Conservation (phyloP, 2,113 vertebrate genomes). For the Bubalus kerabau region DNA sequence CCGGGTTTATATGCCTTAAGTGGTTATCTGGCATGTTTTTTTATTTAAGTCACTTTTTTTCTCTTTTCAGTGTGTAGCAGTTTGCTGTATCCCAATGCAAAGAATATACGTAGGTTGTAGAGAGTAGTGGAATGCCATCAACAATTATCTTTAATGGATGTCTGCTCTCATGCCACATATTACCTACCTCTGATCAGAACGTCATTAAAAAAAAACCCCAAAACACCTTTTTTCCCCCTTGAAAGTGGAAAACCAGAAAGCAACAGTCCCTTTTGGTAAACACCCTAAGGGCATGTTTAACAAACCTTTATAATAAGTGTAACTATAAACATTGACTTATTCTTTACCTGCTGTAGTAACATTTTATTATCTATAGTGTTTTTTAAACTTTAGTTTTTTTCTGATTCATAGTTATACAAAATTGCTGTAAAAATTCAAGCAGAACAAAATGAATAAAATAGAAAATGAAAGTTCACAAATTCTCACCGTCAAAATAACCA, state of each 20-base stretch:
- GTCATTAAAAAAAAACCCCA: background rate
- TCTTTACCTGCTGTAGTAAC: background rate
- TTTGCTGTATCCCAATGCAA: background rate
- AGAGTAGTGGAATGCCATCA: background rate
- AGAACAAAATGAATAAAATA: background rate
- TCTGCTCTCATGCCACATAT: background rate
- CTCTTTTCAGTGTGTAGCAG: background rate
- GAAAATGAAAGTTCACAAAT: background rate
- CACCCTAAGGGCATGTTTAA: background rate
- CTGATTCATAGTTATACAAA: background rate
- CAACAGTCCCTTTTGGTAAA: background rate
- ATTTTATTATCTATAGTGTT: background rate
- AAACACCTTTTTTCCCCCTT: background rate
- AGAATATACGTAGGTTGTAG: background rate
- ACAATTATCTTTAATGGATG: background rate
- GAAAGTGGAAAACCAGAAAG: background rate
- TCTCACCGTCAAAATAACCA: conserved; percentile 4
- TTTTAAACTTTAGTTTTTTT: background rate
- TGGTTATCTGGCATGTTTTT: background rate
- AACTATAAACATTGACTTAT: background rate
- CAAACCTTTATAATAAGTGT: background rate
- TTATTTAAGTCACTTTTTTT: background rate
- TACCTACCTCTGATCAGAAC: background rate
- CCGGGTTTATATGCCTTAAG: background rate
- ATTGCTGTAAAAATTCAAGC: conserved; percentile 18